Base-by-base conservation (phyloP, 2,888 invertebrate species). In the Phaonia tiefii region DNA sequence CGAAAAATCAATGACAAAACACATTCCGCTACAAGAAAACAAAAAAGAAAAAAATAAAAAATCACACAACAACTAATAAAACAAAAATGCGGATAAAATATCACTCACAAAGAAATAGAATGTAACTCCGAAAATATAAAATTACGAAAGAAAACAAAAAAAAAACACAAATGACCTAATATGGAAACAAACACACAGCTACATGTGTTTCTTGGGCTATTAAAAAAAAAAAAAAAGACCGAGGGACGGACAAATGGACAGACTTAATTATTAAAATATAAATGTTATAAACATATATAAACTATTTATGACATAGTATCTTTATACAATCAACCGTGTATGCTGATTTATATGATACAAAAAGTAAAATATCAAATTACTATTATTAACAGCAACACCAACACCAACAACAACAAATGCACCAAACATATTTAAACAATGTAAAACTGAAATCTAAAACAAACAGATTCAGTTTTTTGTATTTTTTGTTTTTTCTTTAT, bases 311-410 rank as follows among this genome's bases (percentile, higher is more conserved):
- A 31, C 8, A 31, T 8, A 3, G 31, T n/a, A n/a, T 31, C 8
- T 31, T 31, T 3, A 31, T 31, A 31, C 31, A 3, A 5, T 5
- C 31, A 31, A 31, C 31, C 31, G 37, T 60, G n/a, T 60, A 78
- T 81, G 78, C 75, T 78, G 78, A 78, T 81, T 78, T 78, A 72
- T 49, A 11, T 54, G 39, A 37, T 75, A 72, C 71, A 69, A 81
- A 74, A 81, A 81, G 75, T 78, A 81, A 81, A 81, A 78, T 81
- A 81, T 81, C 81, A 78, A 81, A 81, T 81, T 81, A 78, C 81
- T 78, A 78, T n/a, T 31, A 31, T 75, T 75, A 81, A 65, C 76
- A 76, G 75, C 17, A 44, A 26, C 31, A 60, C 26, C 37, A 58
- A 49, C 46, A 69, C 10, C 20, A 72, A 60, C 20, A 17, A 44